Percentiles rank a stretch among this genome's conserved stretches.
Evolutionary conservation across 2,888 invertebrate species (phyloP).

Genomic region (Apamea crenata): DNA sequence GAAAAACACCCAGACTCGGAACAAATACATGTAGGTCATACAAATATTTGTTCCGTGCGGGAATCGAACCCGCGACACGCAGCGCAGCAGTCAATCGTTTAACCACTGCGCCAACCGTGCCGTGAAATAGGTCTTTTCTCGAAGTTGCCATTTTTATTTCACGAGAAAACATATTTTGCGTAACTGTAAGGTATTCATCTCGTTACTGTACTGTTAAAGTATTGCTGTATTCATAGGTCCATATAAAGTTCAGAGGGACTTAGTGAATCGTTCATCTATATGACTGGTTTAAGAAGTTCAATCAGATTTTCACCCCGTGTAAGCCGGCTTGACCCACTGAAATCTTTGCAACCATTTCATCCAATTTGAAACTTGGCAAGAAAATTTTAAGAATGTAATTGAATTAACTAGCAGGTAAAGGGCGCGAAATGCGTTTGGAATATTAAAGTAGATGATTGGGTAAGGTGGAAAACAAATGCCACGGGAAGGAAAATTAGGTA

Average conservation of each 20-base stretch:
- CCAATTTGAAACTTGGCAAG: neutral
- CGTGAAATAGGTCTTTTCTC: neutral
- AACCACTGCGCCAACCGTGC: no score
- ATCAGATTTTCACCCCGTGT: conserved; percentile 17
- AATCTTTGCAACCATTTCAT: conserved; percentile 20
- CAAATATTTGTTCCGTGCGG: no score
- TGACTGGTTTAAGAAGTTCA: neutral
- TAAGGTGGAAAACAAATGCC: neutral
- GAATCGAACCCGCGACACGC: no score
- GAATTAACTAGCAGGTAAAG: conserved; percentile 13
- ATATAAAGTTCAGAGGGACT: conserved; percentile 5
- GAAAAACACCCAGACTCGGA: no score
- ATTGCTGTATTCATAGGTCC: neutral
- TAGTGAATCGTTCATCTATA: conserved; percentile 3
- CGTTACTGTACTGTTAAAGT: neutral
- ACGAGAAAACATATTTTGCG: neutral
- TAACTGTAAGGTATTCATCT: neutral
- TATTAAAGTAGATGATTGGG: neutral
- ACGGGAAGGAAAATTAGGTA: neutral
- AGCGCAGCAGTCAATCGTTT: no score
- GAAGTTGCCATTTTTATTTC: neutral
- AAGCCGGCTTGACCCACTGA: conserved; percentile 10
- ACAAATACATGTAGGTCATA: no score
- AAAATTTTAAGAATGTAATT: conserved; percentile 35
- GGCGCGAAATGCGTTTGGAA: conserved; percentile 18